phyloP scores from a whole-genome alignment of 2,888 invertebrate genomes.

The Cheilosia grossa region DNA sequence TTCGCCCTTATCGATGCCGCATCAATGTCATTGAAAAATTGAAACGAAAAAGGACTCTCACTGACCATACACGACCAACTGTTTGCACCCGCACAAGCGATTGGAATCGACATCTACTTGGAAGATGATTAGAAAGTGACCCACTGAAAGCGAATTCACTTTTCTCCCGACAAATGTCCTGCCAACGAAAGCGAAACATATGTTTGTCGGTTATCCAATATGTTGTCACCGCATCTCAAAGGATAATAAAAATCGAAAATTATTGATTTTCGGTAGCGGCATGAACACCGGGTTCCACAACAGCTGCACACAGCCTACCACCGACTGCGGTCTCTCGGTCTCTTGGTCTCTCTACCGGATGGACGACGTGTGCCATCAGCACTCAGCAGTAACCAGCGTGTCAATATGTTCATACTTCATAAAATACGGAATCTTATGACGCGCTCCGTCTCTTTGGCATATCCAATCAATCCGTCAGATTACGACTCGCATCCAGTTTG shows the following conservation, averaged over 20 bases:
- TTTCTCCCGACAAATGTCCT: conserved; percentile 33
- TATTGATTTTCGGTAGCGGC: conserved; percentile 50
- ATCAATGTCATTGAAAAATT: conserved; percentile 52
- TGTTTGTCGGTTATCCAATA: conserved; percentile 66
- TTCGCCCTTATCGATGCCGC: conserved; percentile 26
- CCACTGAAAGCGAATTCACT: conserved; percentile 42
- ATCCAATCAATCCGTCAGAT: conserved; percentile 65
- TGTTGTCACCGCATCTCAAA: conserved; percentile 67
- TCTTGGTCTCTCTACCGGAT: background rate
- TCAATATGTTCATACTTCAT: conserved; percentile 70
- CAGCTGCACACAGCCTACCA: conserved; percentile 63
- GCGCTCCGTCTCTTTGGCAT: conserved; percentile 28
- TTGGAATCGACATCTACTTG: conserved; percentile 39
- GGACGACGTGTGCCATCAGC: conserved; percentile 44
- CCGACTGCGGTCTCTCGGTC: conserved; percentile 49
- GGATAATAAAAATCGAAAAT: conserved; percentile 71
- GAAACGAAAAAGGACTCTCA: conserved; percentile 34
- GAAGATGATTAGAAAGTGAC: conserved; percentile 70
- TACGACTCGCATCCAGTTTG: conserved; percentile 64
- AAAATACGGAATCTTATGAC: conserved; percentile 70
- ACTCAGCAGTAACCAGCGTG: conserved; percentile 39
- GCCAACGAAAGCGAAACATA: conserved; percentile 51
- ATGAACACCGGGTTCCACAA: conserved; percentile 42
- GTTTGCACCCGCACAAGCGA: conserved; percentile 46
- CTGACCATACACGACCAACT: conserved; percentile 50